Evolutionary conservation across 2,113 vertebrate genomes (phyloP).

Genomic region (Trogon melanurus): DNA sequence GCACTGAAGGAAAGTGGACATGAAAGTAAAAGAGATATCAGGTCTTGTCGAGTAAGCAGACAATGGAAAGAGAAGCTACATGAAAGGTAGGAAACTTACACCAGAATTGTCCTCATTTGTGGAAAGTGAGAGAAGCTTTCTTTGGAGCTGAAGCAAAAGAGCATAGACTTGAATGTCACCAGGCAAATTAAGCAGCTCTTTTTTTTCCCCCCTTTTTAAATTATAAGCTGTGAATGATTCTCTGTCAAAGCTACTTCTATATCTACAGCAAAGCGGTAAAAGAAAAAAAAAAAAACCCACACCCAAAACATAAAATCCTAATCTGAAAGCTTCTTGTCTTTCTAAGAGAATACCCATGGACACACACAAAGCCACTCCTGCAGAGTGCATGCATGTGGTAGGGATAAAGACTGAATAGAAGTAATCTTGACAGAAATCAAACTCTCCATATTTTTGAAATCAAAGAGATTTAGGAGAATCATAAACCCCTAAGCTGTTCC

Average conservation of each 20-base stretch:
- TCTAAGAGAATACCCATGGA: not conserved
- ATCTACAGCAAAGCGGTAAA: not conserved
- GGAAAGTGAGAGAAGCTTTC: not conserved
- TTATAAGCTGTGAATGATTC: not conserved
- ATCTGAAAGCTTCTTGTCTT: not conserved
- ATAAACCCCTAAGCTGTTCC: slow-evolving; percentile 28
- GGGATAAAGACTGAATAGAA: not conserved
- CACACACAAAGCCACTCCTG: not conserved
- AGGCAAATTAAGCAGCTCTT: not conserved
- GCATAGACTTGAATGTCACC: not conserved
- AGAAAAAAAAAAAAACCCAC: not conserved
- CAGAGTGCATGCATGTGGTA: not conserved
- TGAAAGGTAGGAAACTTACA: not conserved
- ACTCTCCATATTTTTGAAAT: not conserved
- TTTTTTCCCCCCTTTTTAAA: not conserved
- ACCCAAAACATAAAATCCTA: not conserved
- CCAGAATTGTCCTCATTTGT: not conserved
- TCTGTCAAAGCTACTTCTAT: not conserved
- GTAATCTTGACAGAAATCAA: not conserved
- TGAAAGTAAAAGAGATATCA: not conserved
- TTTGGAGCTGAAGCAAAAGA: not conserved
- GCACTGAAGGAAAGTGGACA: not conserved
- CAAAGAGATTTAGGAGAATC: slow-evolving; percentile 47
- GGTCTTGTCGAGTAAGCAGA: not conserved
- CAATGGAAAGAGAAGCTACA: not conserved